Evolutionary conservation across 2,113 vertebrate species (phyloP).

Genomic region (Accipiter virgatus): DNA sequence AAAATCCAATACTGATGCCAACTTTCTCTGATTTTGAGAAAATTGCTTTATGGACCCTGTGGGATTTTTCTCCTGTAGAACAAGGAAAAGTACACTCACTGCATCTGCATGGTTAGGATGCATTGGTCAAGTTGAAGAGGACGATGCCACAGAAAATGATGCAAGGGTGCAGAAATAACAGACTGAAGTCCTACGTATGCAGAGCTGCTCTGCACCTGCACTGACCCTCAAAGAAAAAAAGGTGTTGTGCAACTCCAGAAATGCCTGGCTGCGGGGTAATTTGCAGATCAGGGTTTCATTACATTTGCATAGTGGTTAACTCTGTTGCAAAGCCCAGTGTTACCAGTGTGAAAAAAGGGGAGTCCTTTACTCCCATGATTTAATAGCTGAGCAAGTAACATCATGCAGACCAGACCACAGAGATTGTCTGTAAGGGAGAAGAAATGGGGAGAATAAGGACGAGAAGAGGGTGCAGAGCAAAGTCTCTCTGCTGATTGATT

Average conservation of each 20-base stretch:
- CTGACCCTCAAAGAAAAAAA: background rate
- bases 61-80: background rate
- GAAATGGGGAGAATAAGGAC: background rate
- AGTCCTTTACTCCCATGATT: background rate
- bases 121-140: background rate
- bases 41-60: background rate
- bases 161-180: background rate
- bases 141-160: background rate
- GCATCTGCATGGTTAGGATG: background rate
- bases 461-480: background rate
- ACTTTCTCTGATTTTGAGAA: background rate
- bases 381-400: background rate
- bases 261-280: background rate
- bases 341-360: background rate
- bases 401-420: background rate
- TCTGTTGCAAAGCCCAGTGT: background rate
- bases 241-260: background rate
- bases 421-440: background rate
- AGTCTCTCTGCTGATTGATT: background rate
- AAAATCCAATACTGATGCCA: background rate
- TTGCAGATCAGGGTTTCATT: background rate
- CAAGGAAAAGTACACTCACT: background rate
- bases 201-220: background rate
- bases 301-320: background rate
- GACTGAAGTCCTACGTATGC: background rate